Base-by-base conservation (phyloP, 2,797 vertebrate genomes). In the Hylomyscus alleni region DNA sequence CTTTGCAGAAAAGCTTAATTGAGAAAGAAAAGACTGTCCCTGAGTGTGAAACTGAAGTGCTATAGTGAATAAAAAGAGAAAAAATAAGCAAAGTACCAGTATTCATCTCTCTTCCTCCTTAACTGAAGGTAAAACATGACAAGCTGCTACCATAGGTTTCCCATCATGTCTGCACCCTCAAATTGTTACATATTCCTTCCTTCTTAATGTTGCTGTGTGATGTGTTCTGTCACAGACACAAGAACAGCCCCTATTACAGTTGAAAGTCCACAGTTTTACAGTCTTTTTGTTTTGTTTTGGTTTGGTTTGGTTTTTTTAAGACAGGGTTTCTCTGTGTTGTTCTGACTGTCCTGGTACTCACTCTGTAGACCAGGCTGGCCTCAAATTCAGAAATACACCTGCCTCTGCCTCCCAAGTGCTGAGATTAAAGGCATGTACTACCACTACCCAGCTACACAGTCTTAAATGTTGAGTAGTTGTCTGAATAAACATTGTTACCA, bases 391-490 rank as follows among this genome's bases (percentile, higher is more conserved):
- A n/a, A n/a, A n/a, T n/a, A n/a, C n/a, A n/a, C n/a, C n/a, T n/a
- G n/a, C n/a, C n/a, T n/a, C n/a, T n/a, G n/a, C n/a, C n/a, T n/a
- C n/a, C n/a, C n/a, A n/a, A n/a, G n/a, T n/a, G n/a, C n/a, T n/a
- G n/a, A n/a, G n/a, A n/a, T n/a, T n/a, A n/a, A n/a, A n/a, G n/a
- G n/a, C n/a, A n/a, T n/a, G n/a, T n/a, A n/a, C n/a, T n/a, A n/a
- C n/a, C n/a, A n/a, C n/a, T n/a, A n/a, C n/a, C n/a, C n/a, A n/a
- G n/a, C n/a, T n/a, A n/a, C 98, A 93, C 98, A 97, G 52, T 98
- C 97, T 1, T 97, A 98, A 88, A 98, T 97, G 97, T 97, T 98
- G 47, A 95, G 97, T 44, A 98, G 87, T 77, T 98, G 97, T 1
- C 96, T 98, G 52, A 97, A 98, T 0, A 98, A 98, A 24, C 96